Conservation (phyloP, 2,113 vertebrate genomes). For the Ariopsis seemanni region DNA sequence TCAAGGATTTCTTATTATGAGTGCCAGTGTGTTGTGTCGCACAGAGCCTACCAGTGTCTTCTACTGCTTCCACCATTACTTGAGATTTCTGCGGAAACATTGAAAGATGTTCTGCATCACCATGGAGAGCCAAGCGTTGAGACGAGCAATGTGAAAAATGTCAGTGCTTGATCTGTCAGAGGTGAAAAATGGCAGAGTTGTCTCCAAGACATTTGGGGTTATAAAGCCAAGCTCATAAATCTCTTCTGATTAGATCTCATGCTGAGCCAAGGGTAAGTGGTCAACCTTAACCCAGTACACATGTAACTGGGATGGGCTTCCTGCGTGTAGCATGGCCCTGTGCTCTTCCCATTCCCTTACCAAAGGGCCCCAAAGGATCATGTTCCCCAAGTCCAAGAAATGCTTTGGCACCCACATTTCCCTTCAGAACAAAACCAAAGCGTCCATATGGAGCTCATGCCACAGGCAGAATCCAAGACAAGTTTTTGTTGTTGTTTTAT, state of each 20-base stretch:
- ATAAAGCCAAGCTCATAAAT: slow-evolving; percentile 62
- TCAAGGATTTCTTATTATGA: not conserved
- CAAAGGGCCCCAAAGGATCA: slow-evolving; percentile 30
- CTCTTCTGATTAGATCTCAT: slow-evolving; percentile 54
- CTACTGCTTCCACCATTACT: not conserved
- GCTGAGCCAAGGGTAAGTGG: slow-evolving; percentile 50
- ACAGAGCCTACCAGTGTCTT: not conserved
- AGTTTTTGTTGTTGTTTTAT: slow-evolving; percentile 36
- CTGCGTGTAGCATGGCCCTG: slow-evolving; percentile 34
- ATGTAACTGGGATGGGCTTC: slow-evolving; percentile 34
- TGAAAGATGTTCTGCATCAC: slow-evolving; percentile 54
- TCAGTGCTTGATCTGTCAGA: slow-evolving; percentile 59
- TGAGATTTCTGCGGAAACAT: slow-evolving; percentile 34
- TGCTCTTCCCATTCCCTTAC: slow-evolving; percentile 31
- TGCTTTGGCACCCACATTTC: slow-evolving; percentile 45
- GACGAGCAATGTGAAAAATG: slow-evolving; percentile 58
- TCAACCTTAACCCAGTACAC: slow-evolving; percentile 48
- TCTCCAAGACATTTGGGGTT: slow-evolving; percentile 52
- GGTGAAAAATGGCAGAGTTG: slow-evolving; percentile 60
- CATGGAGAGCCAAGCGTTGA: slow-evolving; percentile 55
- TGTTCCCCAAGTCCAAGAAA: slow-evolving; percentile 31
- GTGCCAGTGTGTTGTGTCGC: not conserved
- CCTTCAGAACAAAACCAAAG: slow-evolving; percentile 40
- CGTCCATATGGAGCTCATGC: slow-evolving; percentile 51
- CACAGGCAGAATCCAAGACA: slow-evolving; percentile 41